Percentiles rank a stretch among this genome's conserved stretches.
phyloP scores from a whole-genome alignment of 2,888 invertebrate genomes.

The Odontocerum albicorne region DNA sequence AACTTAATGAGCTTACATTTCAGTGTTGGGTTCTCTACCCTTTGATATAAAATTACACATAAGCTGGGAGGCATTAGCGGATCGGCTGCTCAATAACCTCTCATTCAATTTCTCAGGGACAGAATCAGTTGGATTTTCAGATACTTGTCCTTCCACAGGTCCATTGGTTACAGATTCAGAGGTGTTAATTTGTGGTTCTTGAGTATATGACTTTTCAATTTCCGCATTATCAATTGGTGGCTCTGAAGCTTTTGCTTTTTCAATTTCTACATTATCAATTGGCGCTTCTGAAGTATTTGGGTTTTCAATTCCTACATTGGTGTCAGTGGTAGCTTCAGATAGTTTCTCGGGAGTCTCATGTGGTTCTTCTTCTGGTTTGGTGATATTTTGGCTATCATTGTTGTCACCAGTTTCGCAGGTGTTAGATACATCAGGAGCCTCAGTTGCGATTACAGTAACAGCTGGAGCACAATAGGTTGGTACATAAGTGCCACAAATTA shows the following conservation, averaged over 20 bases:
- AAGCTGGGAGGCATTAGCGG: slow-evolving; percentile 85
- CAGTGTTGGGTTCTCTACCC: slow-evolving; percentile 43
- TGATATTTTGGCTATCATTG: background rate
- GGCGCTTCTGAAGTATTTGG: background rate
- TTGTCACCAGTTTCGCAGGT: background rate
- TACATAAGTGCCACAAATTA: slow-evolving; percentile 51
- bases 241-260: background rate
- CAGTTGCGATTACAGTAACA: background rate
- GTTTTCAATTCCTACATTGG: background rate
- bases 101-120: slow-evolving; percentile 52
- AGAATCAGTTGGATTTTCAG: background rate
- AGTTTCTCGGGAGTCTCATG: background rate
- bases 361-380: no score
- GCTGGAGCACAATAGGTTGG: background rate
- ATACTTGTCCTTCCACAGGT: slow-evolving; percentile 1
- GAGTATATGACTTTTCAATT: background rate
- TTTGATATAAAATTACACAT: slow-evolving; percentile 77
- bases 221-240: background rate
- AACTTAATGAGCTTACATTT: slow-evolving; percentile 43
- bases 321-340: background rate
- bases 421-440: background rate
- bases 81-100: slow-evolving; percentile 71
- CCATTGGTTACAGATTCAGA: slow-evolving; percentile 15
- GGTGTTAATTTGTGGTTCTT: slow-evolving; percentile 30
- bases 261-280: background rate